Conservation (phyloP, 64 coral and sea anemone genomes). For the Acropora yongei region DNA sequence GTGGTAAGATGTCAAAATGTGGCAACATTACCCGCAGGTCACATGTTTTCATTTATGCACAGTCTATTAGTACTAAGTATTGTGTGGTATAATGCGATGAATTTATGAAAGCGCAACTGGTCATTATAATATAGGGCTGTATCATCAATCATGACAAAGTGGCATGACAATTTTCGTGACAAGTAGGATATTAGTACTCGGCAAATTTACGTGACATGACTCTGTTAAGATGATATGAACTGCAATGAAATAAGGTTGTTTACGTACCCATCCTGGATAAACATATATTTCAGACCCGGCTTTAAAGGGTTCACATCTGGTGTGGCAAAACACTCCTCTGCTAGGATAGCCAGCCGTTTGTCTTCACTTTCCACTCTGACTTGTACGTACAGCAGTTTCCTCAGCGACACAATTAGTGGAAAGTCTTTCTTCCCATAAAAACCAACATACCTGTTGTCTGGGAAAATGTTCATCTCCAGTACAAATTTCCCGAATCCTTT, state of each 20-base stretch:
- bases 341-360: not conserved
- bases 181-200: no score
- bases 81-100: no score
- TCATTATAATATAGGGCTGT: no score
- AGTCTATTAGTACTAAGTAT: no score
- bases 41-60: no score
- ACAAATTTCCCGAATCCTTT: conserved; percentile 14
- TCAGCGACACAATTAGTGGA: not conserved
- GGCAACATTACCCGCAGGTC: no score
- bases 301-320: not conserved
- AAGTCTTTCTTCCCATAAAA: conserved; percentile 8
- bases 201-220: no score
- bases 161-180: no score
- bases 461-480: conserved; percentile 8
- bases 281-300: not conserved
- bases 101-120: no score
- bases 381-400: not conserved
- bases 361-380: not conserved
- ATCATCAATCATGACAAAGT: no score
- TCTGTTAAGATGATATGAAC: no score
- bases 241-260: not conserved
- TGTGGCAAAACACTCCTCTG: conserved; percentile 9
- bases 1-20: no score
- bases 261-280: conserved; percentile 25
- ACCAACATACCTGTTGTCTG: not conserved